Percentiles rank a stretch among this genome's conserved stretches.
Conservation (phyloP, 2,888 invertebrate genomes). For the Drosophila anomalata region DNA sequence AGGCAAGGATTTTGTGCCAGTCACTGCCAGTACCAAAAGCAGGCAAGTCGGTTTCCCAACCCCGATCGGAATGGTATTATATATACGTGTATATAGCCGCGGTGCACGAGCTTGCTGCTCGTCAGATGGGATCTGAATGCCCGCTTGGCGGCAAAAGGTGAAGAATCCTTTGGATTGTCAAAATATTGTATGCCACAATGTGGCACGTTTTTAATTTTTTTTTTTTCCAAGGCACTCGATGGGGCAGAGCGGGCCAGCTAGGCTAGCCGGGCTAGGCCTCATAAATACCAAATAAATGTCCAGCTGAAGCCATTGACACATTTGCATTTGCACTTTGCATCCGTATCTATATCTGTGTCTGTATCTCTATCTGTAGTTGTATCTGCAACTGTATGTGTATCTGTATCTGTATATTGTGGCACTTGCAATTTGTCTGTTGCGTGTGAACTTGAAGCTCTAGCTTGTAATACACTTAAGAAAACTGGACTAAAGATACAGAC, state of each 20-base stretch:
- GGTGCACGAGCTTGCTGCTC: constrained; percentile 33
- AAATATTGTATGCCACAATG: constrained; percentile 78
- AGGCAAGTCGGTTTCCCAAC: constrained; percentile 60
- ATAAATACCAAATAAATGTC: constrained; percentile 71
- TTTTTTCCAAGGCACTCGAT: constrained; percentile 48
- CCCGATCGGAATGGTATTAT: constrained; percentile 36
- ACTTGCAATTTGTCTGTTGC: constrained; percentile 31
- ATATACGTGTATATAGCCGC: background rate
- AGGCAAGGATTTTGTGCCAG: constrained; percentile 71
- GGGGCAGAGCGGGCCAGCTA: constrained; percentile 1
- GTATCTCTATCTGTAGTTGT: constrained; percentile 5
- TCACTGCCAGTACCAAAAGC: constrained; percentile 70
- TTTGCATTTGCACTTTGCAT: constrained; percentile 62
- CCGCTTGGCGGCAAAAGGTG: constrained; percentile 45
- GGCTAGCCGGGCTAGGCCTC: constrained; percentile 9
- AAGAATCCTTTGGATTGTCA: constrained; percentile 81
- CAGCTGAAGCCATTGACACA: constrained; percentile 79
- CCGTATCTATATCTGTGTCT: constrained; percentile 51
- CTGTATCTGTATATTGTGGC: constrained; percentile 22
- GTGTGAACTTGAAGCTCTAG: constrained; percentile 10
- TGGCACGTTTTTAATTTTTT: constrained; percentile 38
- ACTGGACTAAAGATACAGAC: background rate
- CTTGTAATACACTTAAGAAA: background rate
- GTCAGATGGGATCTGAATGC: constrained; percentile 41
- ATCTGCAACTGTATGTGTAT: constrained; percentile 12